Conservation (phyloP, 2,113 vertebrate genomes). For the Hypocryptadius cinnamomeus region DNA sequence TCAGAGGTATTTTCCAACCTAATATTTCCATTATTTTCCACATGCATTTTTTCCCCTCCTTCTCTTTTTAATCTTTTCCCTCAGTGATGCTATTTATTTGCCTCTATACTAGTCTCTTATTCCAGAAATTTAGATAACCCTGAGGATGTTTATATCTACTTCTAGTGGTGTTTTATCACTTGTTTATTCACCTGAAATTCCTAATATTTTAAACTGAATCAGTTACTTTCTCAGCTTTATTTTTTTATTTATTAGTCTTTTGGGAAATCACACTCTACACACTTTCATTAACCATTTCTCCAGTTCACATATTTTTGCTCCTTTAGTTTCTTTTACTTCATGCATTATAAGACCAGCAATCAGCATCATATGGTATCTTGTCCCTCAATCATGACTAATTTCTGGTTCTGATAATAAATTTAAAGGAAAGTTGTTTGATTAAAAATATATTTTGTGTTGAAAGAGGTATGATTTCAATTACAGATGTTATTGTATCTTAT, state of each 20-base stretch:
- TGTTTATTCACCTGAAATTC: background rate
- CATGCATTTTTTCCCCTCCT: rapidly evolving
- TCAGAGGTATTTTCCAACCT: background rate
- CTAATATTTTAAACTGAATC: background rate
- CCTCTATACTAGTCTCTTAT: background rate
- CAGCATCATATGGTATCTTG: background rate
- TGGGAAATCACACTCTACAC: background rate
- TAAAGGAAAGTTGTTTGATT: background rate
- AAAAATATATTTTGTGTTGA: background rate
- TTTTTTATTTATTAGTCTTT: background rate
- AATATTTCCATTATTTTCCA: background rate
- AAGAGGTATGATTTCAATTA: background rate
- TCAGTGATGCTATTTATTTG: background rate
- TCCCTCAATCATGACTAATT: background rate
- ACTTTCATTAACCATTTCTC: background rate
- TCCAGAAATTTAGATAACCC: background rate
- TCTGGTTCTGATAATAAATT: background rate
- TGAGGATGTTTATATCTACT: background rate
- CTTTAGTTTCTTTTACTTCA: background rate
- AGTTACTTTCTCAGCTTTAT: background rate
- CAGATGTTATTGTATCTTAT: background rate
- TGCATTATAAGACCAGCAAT: background rate
- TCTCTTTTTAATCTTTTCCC: background rate
- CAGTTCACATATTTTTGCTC: background rate
- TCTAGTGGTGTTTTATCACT: background rate